Conservation (phyloP, 2,888 invertebrate genomes). For the Oegoconia quadripuncta region DNA sequence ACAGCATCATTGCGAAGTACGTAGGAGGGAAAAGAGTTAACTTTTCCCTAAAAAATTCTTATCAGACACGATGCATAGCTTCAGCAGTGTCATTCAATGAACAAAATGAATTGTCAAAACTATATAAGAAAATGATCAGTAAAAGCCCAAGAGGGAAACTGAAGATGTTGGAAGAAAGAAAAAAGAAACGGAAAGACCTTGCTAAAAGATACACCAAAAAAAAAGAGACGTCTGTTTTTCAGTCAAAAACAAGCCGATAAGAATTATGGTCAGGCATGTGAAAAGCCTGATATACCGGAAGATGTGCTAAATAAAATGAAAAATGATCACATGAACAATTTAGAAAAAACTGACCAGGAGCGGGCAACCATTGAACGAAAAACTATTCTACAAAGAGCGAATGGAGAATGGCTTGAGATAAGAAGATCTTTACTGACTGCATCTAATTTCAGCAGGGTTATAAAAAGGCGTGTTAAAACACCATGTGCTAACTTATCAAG, state of each 20-base stretch:
- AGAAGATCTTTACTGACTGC: conserved; percentile 13
- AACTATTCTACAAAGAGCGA: conserved; percentile 14
- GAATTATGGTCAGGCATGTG: conserved; percentile 13
- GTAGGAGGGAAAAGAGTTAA: conserved; percentile 13
- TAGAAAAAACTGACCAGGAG: conserved; percentile 7
- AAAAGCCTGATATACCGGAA: conserved; percentile 10
- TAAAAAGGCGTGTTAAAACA: conserved; percentile 7
- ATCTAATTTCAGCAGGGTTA: conserved; percentile 17
- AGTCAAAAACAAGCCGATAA: neutral
- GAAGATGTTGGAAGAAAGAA: neutral
- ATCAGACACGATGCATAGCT: neutral
- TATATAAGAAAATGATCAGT: conserved; percentile 7
- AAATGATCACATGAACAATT: conserved; percentile 7
- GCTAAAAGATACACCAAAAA: conserved; percentile 1
- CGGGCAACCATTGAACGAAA: conserved; percentile 6
- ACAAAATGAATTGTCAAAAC: neutral
- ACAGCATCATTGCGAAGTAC: conserved; percentile 14
- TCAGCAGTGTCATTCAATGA: conserved; percentile 6
- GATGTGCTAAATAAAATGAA: conserved; percentile 3
- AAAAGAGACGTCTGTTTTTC: conserved; percentile 3
- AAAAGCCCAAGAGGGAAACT: conserved; percentile 4
- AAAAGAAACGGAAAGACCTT: neutral
- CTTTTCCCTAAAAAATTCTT: conserved; percentile 2
- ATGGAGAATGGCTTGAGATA: conserved; percentile 17
- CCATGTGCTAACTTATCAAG: conserved; percentile 5